These are phyloP conservation scores for Tragelaphus oryx DNA, from an alignment of 2,797 vertebrate species.

Conservation along the genomic window DNA sequence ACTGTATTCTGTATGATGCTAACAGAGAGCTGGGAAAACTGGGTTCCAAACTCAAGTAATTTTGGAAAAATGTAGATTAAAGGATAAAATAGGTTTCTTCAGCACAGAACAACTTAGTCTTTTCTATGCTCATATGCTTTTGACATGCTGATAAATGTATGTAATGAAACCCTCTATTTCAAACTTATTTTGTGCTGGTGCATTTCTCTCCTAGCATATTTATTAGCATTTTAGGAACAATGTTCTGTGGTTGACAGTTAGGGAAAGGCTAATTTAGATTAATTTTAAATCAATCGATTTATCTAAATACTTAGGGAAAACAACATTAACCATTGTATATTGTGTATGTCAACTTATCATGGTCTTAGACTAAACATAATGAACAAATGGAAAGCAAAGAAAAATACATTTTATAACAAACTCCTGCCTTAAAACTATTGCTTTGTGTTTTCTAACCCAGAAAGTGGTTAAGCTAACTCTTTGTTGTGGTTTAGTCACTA, in stretches of 20 bases:
- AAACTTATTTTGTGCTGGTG: background rate
- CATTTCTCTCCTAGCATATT: background rate
- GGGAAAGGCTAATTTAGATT: constrained; percentile 3
- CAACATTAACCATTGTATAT: background rate
- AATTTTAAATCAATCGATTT: background rate
- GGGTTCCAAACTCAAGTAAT: background rate
- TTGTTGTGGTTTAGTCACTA: background rate
- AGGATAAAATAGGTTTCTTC: background rate
- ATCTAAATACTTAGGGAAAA: background rate
- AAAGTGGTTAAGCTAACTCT: background rate
- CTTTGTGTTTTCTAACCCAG: background rate
- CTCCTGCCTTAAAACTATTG: background rate
- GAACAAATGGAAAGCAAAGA: background rate
- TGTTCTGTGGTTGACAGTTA: background rate
- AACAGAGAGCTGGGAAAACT: background rate
- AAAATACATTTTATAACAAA: background rate
- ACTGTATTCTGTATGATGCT: background rate
- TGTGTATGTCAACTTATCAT: background rate
- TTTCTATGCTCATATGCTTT: background rate
- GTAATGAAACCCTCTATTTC: background rate
- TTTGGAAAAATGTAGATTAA: background rate
- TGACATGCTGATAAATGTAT: background rate
- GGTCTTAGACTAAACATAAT: background rate
- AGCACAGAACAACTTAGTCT: background rate
- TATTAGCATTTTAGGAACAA: background rate